Evolutionary conservation across 2,113 vertebrate genomes (phyloP), one percentile per base, ranked within the genome.

Genomic region (Corvus moneduloides): DNA sequence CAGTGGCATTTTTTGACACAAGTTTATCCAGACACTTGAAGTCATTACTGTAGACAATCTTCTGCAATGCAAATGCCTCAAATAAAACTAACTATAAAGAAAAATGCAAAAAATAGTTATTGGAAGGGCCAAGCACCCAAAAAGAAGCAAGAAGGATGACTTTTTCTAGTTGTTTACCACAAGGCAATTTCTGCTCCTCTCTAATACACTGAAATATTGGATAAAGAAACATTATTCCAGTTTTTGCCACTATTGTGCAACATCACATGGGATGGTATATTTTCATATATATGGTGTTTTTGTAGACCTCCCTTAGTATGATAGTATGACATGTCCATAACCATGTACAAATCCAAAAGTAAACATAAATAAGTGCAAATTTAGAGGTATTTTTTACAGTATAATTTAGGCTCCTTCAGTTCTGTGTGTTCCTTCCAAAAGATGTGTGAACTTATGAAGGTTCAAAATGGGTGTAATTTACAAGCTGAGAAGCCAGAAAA

Each of bases 401-500:
- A 76, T 79, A 84, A 76, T 94, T 95, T 15, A 79, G 84, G 66
- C 28, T 93, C 35, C 90, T 84, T 78, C 64, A 87, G 93, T 90
- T 94, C 96, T 95, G 58, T 37, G 28, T 95, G 92, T 93, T 95
- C 93, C 72, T 92, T 95, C 85, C 69, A 93, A 86, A 90, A 77
- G 68, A 97, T 39, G 96, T 97, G 96, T 9, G 85, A 97, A 95
- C 85, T 96, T 93, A 93, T 87, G 92, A 72, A 93, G 92, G 81
- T 89, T 95, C 82, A 54, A 94, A 93, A 94, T 64, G 92, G 67
- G 83, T 96, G 83, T 89, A 48, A 89, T 94, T 95, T 96, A 86
- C 88, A 96, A 88, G 79, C 64, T 89, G 94, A 94, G 79, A 94
- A 91, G 82, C 78, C 74, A 86, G 87, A 90, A 91, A 79, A 94